Evolutionary conservation across 1,140 invertebrate species (phyloP).

Genomic region (Conus ventricosus): DNA sequence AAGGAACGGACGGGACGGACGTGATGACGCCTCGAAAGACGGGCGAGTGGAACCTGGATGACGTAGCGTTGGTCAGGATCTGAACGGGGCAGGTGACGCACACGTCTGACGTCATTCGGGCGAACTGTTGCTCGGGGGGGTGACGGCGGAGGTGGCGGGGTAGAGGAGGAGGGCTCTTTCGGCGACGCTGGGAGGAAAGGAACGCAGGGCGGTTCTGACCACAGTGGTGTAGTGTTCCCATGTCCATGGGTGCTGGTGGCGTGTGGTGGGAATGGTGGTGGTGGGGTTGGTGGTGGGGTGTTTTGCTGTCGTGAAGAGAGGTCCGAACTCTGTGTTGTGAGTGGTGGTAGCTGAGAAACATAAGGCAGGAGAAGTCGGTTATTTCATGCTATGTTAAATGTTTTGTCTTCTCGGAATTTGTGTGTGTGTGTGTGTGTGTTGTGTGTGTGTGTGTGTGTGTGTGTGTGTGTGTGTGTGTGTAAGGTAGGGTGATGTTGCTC

Average conservation of each 20-base stretch:
- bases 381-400: no score
- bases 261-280: no score
- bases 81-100: slow-evolving; percentile 54
- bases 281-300: no score
- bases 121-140: slow-evolving; percentile 49
- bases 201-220: slow-evolving; percentile 45
- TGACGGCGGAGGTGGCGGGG: slow-evolving; percentile 29
- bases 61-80: slow-evolving; percentile 40
- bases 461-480: no score
- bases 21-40: slow-evolving; percentile 59
- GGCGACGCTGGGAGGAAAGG: slow-evolving; percentile 43
- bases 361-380: no score
- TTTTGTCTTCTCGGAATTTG: no score
- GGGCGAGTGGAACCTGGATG: slow-evolving; percentile 43
- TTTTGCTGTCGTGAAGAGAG: background rate
- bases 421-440: no score
- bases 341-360: background rate
- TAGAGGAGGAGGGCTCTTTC: slow-evolving; percentile 50
- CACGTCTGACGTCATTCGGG: slow-evolving; percentile 52
- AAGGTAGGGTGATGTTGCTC: no score
- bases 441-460: no score
- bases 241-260: slow-evolving; percentile 37
- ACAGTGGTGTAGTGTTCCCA: slow-evolving; percentile 49
- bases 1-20: slow-evolving; percentile 48
- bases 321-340: background rate